Base-by-base conservation (phyloP, 1,140 invertebrate genomes). In the Lepidurus arcticus region DNA sequence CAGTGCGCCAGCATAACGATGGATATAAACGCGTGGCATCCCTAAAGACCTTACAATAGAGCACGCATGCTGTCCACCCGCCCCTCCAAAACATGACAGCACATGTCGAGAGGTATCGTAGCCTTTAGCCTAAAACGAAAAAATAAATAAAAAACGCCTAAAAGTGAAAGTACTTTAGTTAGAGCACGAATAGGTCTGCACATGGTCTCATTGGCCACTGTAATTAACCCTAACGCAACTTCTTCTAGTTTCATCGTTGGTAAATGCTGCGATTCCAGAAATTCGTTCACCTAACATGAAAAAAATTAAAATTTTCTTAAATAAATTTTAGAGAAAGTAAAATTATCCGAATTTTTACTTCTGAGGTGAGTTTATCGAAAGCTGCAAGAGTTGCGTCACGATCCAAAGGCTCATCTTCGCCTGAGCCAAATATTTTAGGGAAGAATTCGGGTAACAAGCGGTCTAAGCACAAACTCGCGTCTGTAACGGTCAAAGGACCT, bases 121-220 rank as follows among this genome's bases (percentile, higher is more conserved):
- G n/a, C n/a, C n/a, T n/a, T n/a, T n/a, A n/a, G n/a, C n/a, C n/a
- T n/a, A n/a, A n/a, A n/a, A n/a, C n/a, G n/a, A n/a, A n/a, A n/a
- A n/a, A n/a, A n/a, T n/a, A n/a, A n/a, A n/a, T n/a, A n/a, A n/a
- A n/a, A n/a, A n/a, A n/a, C 13, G 7, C 45, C 44, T n/a, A 10
- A 34, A 24, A 45, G 78, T 24, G 24, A 24, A 73, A 74, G 47
- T 76, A 88, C 91, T 86, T 94, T 91, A 45, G 93, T 95, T 1
- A 95, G 85, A 65, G 91, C 89, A 85, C 95, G 88, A 82, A 99
- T 99, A 0, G 98, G 97, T 80, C 98, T 88, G 85, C 97, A 98
- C 98, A 99, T 99, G 0, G 96, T 89, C 88, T 99, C 98, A 85
- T 99, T 99, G 2, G 98, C 98, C 5, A 99, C 98, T 79, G 90